Conservation (phyloP, 2,113 vertebrate genomes). For the Regulus satrapa region DNA sequence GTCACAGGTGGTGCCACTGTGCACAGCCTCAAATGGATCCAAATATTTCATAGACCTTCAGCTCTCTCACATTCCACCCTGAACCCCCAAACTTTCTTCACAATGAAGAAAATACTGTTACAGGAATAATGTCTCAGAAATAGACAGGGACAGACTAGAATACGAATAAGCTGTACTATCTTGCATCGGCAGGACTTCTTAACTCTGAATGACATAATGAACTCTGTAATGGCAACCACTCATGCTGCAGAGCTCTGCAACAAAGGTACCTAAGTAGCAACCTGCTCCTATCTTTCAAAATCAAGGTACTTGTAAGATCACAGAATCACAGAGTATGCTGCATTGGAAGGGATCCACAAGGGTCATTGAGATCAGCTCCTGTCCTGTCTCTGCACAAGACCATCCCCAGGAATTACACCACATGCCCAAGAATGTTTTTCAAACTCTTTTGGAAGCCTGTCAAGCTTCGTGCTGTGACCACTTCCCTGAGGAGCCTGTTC, state of each 20-base stretch:
- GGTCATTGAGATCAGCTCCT: neutral
- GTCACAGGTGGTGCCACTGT: neutral
- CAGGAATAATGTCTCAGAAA: neutral
- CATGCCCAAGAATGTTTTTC: neutral
- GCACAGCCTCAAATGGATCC: neutral
- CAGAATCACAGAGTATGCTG: neutral
- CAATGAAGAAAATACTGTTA: neutral
- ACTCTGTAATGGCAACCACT: neutral
- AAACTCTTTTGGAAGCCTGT: neutral
- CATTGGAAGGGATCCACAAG: neutral
- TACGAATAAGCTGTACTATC: neutral
- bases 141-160: neutral
- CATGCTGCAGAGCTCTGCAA: rapidly evolving
- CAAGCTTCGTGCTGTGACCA: neutral
- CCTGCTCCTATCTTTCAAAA: neutral
- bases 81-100: neutral
- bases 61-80: neutral
- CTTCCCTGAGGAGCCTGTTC: neutral
- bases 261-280: neutral
- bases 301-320: neutral
- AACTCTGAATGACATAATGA: neutral
- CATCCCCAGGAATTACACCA: neutral
- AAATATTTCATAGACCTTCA: neutral
- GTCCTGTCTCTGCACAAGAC: neutral
- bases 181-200: neutral